These are phyloP conservation scores for Agrenia bidenticulata DNA, from an alignment of 2,888 invertebrate genomes.

Conservation along the genomic window DNA sequence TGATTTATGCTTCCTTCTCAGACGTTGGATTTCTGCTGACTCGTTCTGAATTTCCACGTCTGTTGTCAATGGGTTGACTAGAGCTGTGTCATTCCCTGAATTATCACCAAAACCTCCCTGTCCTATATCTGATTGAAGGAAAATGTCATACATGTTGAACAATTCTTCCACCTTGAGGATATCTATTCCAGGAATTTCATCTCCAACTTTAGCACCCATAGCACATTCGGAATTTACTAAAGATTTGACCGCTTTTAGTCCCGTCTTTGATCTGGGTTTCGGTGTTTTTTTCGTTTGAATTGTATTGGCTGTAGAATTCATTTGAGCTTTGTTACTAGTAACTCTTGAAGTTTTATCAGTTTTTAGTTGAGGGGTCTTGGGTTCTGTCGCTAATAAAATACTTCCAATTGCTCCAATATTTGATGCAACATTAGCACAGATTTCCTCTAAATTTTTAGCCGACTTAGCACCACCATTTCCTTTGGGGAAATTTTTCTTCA, in stretches of 20 bases:
- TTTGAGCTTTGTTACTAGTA: no score
- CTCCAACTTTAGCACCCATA: background rate
- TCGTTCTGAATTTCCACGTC: background rate
- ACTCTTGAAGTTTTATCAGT: background rate
- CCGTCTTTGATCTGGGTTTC: background rate
- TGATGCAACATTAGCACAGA: background rate
- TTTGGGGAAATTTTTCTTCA: background rate
- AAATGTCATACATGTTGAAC: constrained; percentile 28
- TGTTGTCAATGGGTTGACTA: no score
- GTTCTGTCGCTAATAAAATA: background rate
- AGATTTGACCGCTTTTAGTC: background rate
- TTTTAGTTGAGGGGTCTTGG: background rate
- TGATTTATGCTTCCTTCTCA: constrained; percentile 10
- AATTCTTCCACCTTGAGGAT: constrained; percentile 20
- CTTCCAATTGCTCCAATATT: constrained; percentile 6
- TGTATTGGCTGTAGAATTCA: no score
- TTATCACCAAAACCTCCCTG: constrained; percentile 27
- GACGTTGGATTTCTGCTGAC: constrained; percentile 15
- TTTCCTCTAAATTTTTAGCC: background rate
- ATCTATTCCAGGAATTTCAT: constrained; percentile 2
- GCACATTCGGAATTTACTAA: background rate
- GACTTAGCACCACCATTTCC: background rate
- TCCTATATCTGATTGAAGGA: constrained; percentile 4
- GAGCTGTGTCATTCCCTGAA: background rate
- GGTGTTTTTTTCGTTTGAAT: background rate